phyloP scores from a whole-genome alignment of 2,888 invertebrate genomes.

The Synergus umbraculus region DNA sequence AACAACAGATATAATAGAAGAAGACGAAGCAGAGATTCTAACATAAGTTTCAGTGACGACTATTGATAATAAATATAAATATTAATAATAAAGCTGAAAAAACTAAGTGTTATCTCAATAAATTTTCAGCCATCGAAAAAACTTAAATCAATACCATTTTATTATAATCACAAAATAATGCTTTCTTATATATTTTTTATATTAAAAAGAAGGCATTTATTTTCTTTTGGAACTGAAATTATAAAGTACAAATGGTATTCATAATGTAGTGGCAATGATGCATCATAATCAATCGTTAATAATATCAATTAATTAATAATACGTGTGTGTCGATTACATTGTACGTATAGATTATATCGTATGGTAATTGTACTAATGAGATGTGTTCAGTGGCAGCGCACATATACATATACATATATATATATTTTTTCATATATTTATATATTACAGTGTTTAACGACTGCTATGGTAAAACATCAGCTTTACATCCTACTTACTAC shows the following conservation, averaged over 20 bases:
- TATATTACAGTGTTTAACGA: slow-evolving; percentile 58
- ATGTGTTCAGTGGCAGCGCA: slow-evolving; percentile 77
- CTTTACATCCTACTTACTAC: slow-evolving; percentile 53
- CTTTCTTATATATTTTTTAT: slow-evolving; percentile 52
- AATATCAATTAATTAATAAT: slow-evolving; percentile 74
- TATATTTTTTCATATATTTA: slow-evolving; percentile 64
- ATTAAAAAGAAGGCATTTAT: slow-evolving; percentile 78
- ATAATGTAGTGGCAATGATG: slow-evolving; percentile 76
- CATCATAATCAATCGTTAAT: slow-evolving; percentile 75
- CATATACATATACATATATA: slow-evolving; percentile 58
- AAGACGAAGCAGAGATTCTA: slow-evolving; percentile 2
- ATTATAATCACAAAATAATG: not conserved
- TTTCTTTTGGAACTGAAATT: slow-evolving; percentile 74
- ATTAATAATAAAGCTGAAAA: slow-evolving; percentile 15
- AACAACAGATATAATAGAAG: not conserved
- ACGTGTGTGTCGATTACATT: slow-evolving; percentile 63
- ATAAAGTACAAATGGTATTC: slow-evolving; percentile 77
- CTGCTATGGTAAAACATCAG: slow-evolving; percentile 56
- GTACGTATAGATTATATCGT: slow-evolving; percentile 66
- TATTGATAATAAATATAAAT: not conserved
- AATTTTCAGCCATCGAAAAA: not conserved
- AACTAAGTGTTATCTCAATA: not conserved
- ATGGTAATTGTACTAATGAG: slow-evolving; percentile 76
- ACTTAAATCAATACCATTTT: too few relatives aligned
- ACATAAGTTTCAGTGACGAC: not conserved